A percentile compares a stretch with the other conserved stretches of the same genome.
phyloP scores from a whole-genome alignment of 1,140 invertebrate species.

The Steinernema feltiae region DNA sequence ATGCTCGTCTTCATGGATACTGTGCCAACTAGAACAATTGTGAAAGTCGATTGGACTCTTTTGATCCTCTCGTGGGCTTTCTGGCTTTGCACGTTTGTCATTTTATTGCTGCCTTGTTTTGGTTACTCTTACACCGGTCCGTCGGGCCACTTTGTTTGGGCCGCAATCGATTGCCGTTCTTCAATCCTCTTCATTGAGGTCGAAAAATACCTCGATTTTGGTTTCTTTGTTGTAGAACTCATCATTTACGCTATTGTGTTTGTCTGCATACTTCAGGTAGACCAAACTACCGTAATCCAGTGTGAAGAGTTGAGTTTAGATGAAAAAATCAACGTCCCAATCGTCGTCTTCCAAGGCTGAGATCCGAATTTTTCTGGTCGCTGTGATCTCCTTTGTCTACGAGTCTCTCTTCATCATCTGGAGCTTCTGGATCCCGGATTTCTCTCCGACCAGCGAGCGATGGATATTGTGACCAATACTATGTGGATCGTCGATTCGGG shows the following conservation, averaged over 20 bases:
- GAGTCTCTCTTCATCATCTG: constrained; percentile 1
- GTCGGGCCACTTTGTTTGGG: not conserved
- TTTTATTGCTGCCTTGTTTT: not conserved
- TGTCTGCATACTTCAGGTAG: not conserved
- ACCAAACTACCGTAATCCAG: not conserved
- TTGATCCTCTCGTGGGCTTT: not conserved
- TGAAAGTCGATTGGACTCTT: not conserved
- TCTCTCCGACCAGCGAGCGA: not conserved
- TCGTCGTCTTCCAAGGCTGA: not conserved
- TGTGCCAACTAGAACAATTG: not conserved
- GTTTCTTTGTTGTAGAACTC: not conserved
- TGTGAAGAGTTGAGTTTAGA: not conserved
- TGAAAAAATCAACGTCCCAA: not conserved
- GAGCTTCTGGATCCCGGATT: constrained; percentile 1
- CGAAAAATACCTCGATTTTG: not conserved
- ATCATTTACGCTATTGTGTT: not conserved
- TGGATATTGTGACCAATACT: not conserved
- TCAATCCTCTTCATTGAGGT: not conserved
- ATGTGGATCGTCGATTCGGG: constrained; percentile 7
- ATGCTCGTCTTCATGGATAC: not conserved
- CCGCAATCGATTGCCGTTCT: not conserved
- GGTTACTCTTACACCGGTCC: not conserved
- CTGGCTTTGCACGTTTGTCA: not conserved
- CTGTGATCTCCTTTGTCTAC: not conserved
- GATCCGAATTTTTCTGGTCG: not conserved